Conservation (phyloP, 2,888 invertebrate species). For the Ectobius pallidus region DNA sequence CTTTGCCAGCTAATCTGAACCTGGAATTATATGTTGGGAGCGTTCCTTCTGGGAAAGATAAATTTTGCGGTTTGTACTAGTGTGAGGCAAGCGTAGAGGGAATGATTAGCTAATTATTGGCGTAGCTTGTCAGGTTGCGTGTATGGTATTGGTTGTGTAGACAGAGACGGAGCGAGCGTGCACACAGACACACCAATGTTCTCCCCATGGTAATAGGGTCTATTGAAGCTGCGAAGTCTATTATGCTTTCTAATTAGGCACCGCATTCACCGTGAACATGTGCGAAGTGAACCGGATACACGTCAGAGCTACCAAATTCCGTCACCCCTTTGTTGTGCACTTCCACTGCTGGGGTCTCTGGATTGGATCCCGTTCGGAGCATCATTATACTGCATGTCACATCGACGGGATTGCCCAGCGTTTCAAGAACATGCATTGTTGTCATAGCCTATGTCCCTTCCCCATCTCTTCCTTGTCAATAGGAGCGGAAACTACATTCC, state of each 20-base stretch:
- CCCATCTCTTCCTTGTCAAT: too few species aligned
- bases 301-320: background rate
- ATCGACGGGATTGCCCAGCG: background rate
- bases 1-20: background rate
- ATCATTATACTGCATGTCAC: background rate
- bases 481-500: too few species aligned
- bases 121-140: constrained; percentile 16
- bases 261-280: constrained; percentile 22
- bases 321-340: background rate
- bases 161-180: background rate
- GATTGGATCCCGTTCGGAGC: background rate
- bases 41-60: background rate
- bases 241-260: constrained; percentile 28
- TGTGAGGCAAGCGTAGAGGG: background rate
- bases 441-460: too few species aligned
- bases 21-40: background rate
- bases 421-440: background rate
- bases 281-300: background rate
- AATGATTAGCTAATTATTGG: constrained; percentile 27
- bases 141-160: constrained; percentile 14
- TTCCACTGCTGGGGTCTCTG: background rate
- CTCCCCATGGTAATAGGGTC: constrained; percentile 29
- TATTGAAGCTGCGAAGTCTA: constrained; percentile 28
- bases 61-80: background rate
- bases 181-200: too few species aligned